Evolutionary conservation across 2,113 vertebrate genomes (phyloP), one percentile per base, ranked within the genome.

Genomic region (Nothoprocta perdicaria): DNA sequence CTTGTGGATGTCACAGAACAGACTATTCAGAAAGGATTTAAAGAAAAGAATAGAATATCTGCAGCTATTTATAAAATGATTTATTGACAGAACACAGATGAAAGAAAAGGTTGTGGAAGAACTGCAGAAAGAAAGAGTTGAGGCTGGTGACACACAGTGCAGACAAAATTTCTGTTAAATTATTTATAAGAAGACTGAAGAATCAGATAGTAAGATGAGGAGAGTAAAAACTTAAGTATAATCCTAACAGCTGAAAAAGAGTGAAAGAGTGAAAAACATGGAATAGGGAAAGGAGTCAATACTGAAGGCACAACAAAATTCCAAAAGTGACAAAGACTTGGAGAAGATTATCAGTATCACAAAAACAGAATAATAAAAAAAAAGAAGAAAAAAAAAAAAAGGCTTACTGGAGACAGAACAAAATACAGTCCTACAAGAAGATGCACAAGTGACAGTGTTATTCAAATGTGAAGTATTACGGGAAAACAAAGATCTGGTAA

Each of bases 201-300:
- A 14, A 46, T 0, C 73, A 79, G 21, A 3, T 57, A 16, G 3
- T 31, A 38, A 72, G 71, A n/a, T 7, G 14, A 52, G 67, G 6
- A 12, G 12, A 40, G 3, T 4, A 5, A 8, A 24, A 13, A 15
- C 0, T 0, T 21, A 19, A 4, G 23, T 53, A 38, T 26, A 77
- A 40, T 33, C 19, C 12, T 43, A 9, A 45, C 2, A 19, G 14
- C 12, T 61, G 48, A 31, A 88, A 92, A 89, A 69, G 55, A 53
- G 14, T 11, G 63, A 4, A 83, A 68, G 55, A 53, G 14, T 11
- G 63, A 4, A 83, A 68, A 72, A 41, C 9, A 65, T 35, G 18
- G 31, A 2, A 82, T 60, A 7, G 6, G 13, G 4, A 55, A 27
- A 75, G 8, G 6, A 87, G 46, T 21, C 46, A 52, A 14, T 76